Evolutionary conservation across 2,888 invertebrate species (phyloP).

Genomic region (Tenthredo amoena): DNA sequence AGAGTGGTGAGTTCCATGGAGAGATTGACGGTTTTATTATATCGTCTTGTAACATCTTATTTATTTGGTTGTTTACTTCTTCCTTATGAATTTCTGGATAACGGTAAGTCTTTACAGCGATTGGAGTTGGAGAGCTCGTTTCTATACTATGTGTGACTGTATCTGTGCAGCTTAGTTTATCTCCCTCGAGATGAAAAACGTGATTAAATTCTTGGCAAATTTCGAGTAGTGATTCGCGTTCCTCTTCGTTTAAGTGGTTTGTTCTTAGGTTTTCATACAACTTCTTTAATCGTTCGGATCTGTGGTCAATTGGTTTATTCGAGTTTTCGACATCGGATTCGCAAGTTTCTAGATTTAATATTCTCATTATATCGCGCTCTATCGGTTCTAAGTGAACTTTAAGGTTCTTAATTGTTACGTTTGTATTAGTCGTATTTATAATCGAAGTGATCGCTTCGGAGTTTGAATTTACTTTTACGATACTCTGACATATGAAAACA

Average conservation of each 20-base stretch:
- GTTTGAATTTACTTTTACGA: background rate
- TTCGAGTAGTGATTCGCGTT: background rate
- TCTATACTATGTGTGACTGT: slow-evolving; percentile 52
- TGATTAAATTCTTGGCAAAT: slow-evolving; percentile 30
- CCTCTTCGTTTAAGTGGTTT: background rate
- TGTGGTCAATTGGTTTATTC: slow-evolving; percentile 19
- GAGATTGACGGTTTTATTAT: slow-evolving; percentile 43
- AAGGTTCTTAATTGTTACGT: slow-evolving; percentile 20
- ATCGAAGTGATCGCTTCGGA: slow-evolving; percentile 41
- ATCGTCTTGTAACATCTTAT: slow-evolving; percentile 2
- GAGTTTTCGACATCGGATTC: slow-evolving; percentile 53
- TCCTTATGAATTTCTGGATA: slow-evolving; percentile 56
- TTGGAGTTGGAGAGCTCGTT: slow-evolving; percentile 38
- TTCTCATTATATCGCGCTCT: background rate
- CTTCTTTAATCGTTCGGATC: slow-evolving; percentile 56
- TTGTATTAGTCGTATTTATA: slow-evolving; percentile 25
- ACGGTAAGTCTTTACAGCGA: slow-evolving; percentile 56
- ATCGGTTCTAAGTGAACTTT: slow-evolving; percentile 30
- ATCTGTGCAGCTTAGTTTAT: slow-evolving; percentile 53
- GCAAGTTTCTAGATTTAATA: slow-evolving; percentile 37
- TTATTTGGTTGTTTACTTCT: too few species aligned
- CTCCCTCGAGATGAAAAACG: slow-evolving; percentile 57
- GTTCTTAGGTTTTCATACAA: slow-evolving; percentile 13
- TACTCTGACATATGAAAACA: background rate
- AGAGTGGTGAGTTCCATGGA: background rate